A percentile compares a stretch with the other conserved stretches of the same genome.
Evolutionary conservation across 2,888 invertebrate genomes (phyloP).

Genomic region (Oscheius myriophilus): DNA sequence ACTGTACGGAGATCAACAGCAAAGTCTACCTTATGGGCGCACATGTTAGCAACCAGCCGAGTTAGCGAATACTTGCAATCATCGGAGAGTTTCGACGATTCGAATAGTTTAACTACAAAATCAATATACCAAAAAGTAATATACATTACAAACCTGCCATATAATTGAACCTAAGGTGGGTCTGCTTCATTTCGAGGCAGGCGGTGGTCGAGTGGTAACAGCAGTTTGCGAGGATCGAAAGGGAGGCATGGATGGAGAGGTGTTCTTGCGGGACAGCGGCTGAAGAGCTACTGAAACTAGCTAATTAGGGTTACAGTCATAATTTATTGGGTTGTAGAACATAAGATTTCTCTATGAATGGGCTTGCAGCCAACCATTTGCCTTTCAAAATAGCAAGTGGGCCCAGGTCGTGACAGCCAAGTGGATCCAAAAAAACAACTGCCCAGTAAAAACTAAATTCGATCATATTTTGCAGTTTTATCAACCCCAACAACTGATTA

Average conservation of each 20-base stretch:
- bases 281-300: too few species aligned
- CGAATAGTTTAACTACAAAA: constrained; percentile 56
- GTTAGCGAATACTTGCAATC: constrained; percentile 46
- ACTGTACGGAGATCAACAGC: not conserved
- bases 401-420: too few species aligned
- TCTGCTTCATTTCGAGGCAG: constrained; percentile 31
- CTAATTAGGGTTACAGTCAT: too few species aligned
- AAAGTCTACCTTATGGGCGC: constrained; percentile 51
- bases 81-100: constrained; percentile 37
- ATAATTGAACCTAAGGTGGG: constrained; percentile 11
- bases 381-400: too few species aligned
- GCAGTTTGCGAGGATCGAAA: constrained; percentile 30
- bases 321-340: too few species aligned
- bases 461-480: constrained; percentile 22
- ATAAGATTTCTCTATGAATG: too few species aligned
- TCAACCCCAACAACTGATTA: too few species aligned
- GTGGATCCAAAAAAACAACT: not conserved
- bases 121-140: not conserved
- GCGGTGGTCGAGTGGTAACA: constrained; percentile 28
- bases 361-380: too few species aligned
- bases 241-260: not conserved
- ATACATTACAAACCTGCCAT: constrained; percentile 12
- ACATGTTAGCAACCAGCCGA: constrained; percentile 58
- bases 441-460: too few species aligned
- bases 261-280: not conserved